Evolutionary conservation across 2,888 invertebrate genomes (phyloP), one percentile per base, ranked within the genome.

Genomic region (Nemotelus pantherinus): DNA sequence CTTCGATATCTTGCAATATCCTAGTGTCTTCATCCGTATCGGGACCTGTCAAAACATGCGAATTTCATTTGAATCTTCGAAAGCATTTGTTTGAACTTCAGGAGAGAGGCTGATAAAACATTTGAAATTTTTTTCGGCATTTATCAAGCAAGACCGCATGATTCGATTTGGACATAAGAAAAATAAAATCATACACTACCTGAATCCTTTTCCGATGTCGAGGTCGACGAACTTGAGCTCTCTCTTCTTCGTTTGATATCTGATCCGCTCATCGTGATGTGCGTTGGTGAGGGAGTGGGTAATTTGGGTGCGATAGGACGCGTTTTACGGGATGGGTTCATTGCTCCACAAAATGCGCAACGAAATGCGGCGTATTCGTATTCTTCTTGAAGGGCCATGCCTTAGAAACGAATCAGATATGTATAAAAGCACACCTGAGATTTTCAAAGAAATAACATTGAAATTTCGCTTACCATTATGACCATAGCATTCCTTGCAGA

Each of bases 281-380:
- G 76, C 3, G 70, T 72, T 7, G 75, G 63, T 25, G 76, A 48
- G 2, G 58, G 25, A 48, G 50, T 74, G 2, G 80, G 77, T 2
- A 90, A 83, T 47, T 86, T 84, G 0, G 96, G 96, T 45, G 95
- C 95, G 58, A 90, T 89, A 1, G 95, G 96, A 53, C 94, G 91
- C 84, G 94, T 92, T 85, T 97, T 97, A 79, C 94, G 90, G n/a
- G 98, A 94, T 45, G 95, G 93, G 89, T 98, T 98, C 84, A 94
- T 89, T 50, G 90, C 89, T 78, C 92, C 92, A 87, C 98, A 98
- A 88, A 97, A 98, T 82, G 95, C 95, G 87, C 98, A 99, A 72
- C 92, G 90, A 87, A 95, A 99, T 65, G 95, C 94, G 80, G 92
- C 88, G 84, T 90, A 94, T 79, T 93, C 93, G 82, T 91, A 93